Base-by-base conservation (phyloP, 2,888 invertebrate species). In the Ennomos quercinarius region DNA sequence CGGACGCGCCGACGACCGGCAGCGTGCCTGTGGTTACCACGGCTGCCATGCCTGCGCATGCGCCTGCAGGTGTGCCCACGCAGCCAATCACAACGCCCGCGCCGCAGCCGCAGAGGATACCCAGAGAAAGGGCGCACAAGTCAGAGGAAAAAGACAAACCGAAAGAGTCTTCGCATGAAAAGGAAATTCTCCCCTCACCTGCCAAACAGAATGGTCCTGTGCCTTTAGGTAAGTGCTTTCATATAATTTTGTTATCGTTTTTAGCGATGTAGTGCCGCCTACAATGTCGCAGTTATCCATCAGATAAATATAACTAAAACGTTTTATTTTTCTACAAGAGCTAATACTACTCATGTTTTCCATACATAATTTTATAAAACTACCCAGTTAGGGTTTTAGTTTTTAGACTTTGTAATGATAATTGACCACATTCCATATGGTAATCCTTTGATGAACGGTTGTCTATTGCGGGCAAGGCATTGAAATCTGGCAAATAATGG, bases 141-240 rank as follows among this genome's bases (percentile, higher is more conserved):
- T 64, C 69, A 0, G 72, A 72, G 49, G 72, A 72, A 49, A 72
- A 69, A 41, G 69, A 71, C 13, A 71, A 60, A 59, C 61, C 52
- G n/a, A 61, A 60, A 46, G 66, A 64, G 11, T 50, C 51, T 49
- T 58, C 57, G 12, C 58, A 52, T 27, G 68, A 71, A 39, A 61
- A 64, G 27, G 67, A 68, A 49, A 42, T 56, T 36, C 36, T 56
- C 44, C 66, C 59, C 9, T 10, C 56, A n/a, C 42, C 54, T 39
- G 57, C 49, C 50, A 71, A 68, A 61, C 68, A 64, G 34, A 72
- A 72, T 48, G 72, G 72, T 43, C 72, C 72, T 43, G 51, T 63
- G 53, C 62, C 63, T n/a, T 46, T 54, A 64, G 62, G 72, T 72
- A 62, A 71, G 72, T 70, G 45, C n/a, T n/a, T n/a, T n/a, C 47